Conservation (phyloP, 2,797 vertebrate genomes). For the Austrolebias charrua region DNA sequence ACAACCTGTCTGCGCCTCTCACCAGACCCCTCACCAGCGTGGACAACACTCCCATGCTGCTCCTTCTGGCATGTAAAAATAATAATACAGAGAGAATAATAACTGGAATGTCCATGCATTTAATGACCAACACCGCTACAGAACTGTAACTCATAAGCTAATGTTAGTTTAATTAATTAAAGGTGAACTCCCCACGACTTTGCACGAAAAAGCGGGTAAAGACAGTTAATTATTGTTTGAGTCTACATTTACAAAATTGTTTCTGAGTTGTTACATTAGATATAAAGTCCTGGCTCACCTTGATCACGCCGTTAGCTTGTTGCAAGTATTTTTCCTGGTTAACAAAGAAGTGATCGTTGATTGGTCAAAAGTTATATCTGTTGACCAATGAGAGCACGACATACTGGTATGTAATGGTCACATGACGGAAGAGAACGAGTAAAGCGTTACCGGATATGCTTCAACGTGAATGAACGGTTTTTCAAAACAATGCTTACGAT, state of each 20-base stretch:
- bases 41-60: constrained; percentile 86
- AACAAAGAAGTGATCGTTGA: constrained; percentile 34
- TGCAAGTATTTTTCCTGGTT: background rate
- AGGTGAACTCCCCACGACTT: too few species aligned
- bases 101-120: background rate
- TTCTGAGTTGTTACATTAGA: background rate
- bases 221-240: too few species aligned
- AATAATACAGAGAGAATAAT: constrained; percentile 3
- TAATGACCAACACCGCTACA: too few species aligned
- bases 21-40: constrained; percentile 81
- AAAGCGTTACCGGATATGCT: background rate
- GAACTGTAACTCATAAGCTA: too few species aligned
- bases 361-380: constrained; percentile 43
- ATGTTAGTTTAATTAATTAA: too few species aligned
- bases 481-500: constrained; percentile 44
- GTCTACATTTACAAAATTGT: too few species aligned
- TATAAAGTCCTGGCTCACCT: constrained; percentile 64
- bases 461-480: rapidly evolving
- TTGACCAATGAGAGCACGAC: constrained; percentile 54
- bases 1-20: constrained; percentile 88
- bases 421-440: background rate
- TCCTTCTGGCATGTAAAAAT: background rate
- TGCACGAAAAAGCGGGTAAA: too few species aligned
- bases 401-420: constrained; percentile 28
- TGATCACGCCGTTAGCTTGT: constrained; percentile 29